A percentile compares a stretch with the other conserved stretches of the same genome.
These are phyloP conservation scores for Sebastes iracundus DNA, from an alignment of 2,797 vertebrate genomes.

Conservation along the genomic window DNA sequence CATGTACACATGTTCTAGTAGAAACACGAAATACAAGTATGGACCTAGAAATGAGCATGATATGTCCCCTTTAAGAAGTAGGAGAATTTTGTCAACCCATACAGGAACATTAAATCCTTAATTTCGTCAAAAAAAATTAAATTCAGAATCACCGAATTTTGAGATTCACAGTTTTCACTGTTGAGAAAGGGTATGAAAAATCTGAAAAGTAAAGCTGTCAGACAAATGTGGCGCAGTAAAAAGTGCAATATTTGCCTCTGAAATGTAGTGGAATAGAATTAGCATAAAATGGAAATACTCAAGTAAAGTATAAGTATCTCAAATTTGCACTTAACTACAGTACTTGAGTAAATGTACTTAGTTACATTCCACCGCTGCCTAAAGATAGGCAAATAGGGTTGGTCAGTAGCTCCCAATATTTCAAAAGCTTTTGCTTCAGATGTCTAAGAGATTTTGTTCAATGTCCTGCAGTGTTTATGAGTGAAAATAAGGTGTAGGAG, in stretches of 20 bases:
- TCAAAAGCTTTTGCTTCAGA: neutral
- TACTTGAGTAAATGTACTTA: neutral
- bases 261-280: neutral
- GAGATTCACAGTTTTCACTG: neutral
- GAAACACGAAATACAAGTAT: no score
- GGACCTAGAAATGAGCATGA: no score
- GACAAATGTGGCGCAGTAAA: neutral
- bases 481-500: neutral
- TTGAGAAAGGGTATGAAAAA: neutral
- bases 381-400: neutral
- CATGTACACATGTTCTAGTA: no score
- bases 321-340: neutral
- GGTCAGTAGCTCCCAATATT: neutral
- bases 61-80: neutral
- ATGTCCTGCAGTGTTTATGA: slow-evolving; percentile 15
- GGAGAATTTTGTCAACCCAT: neutral
- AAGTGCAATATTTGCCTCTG: neutral
- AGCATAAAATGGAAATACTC: neutral
- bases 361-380: neutral
- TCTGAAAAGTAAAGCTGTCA: neutral
- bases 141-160: neutral
- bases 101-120: neutral
- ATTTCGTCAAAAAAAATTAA: neutral
- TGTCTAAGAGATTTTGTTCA: neutral
- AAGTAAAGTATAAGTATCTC: neutral